A percentile compares a stretch with the other conserved stretches of the same genome.
Conservation (phyloP, 2,797 vertebrate species). For the Onychomys leucogaster region DNA sequence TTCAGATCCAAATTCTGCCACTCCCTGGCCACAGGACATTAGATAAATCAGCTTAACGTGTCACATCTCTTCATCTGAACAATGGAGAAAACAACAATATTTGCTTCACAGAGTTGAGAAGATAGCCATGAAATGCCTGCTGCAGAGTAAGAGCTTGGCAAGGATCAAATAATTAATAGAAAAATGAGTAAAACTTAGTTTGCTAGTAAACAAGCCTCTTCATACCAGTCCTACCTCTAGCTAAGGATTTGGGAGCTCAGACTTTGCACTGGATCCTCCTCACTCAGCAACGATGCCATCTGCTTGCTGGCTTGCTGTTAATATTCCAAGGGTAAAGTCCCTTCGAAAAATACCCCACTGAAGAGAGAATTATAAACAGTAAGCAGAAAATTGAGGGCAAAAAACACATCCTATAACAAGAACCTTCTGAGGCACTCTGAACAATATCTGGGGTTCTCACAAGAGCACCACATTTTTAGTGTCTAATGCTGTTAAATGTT, state of each 20-base stretch:
- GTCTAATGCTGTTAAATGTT: background rate
- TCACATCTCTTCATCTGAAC: constrained; percentile 12
- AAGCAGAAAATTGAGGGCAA: background rate
- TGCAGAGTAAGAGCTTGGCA: background rate
- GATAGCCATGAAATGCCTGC: constrained; percentile 1
- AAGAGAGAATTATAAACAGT: background rate
- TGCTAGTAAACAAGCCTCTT: constrained; percentile 42
- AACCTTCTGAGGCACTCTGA: background rate
- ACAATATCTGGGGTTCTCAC: background rate
- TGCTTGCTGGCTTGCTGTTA: constrained; percentile 21
- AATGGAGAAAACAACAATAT: constrained; percentile 16
- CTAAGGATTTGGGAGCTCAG: constrained; percentile 33
- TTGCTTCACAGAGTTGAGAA: background rate
- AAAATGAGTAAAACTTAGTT: constrained; percentile 24
- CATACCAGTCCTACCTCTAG: constrained; percentile 35
- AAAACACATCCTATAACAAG: background rate
- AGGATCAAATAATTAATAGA: constrained; percentile 32
- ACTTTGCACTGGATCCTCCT: background rate
- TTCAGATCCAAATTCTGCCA: constrained; percentile 54
- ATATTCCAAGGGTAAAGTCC: constrained; percentile 25
- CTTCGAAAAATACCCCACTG: background rate
- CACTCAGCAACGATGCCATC: constrained; percentile 30
- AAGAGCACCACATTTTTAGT: background rate
- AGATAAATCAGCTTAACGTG: background rate
- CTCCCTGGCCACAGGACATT: background rate